Conservation (phyloP, 2,113 vertebrate species). For the Cyprinodon variegatus region DNA sequence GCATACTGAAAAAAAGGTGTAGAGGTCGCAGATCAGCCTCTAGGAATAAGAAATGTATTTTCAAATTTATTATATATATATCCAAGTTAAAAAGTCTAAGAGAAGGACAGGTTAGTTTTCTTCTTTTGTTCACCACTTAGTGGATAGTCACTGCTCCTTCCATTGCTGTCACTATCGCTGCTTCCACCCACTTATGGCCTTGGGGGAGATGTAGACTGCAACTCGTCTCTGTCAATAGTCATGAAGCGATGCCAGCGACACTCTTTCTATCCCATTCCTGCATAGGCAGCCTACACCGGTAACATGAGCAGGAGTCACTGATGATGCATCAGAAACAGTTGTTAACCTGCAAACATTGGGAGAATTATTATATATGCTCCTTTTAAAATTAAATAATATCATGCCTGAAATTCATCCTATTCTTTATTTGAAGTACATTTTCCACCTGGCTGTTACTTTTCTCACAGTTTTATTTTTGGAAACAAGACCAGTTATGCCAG, state of each 20-base stretch:
- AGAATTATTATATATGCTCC: not conserved
- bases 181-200: slow-evolving; percentile 17
- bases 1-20: not conserved
- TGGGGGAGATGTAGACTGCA: slow-evolving; percentile 24
- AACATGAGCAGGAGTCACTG: slow-evolving; percentile 24
- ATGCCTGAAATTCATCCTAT: not conserved
- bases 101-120: not conserved
- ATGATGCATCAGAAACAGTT: slow-evolving; percentile 17
- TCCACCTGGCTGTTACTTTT: no score
- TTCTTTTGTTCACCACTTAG: slow-evolving; percentile 24
- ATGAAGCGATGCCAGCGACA: slow-evolving; percentile 1
- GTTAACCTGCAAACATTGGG: slow-evolving; percentile 27
- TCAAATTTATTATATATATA: not conserved
- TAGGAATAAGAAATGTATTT: not conserved
- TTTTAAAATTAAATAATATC: no score
- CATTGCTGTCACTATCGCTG: not conserved
- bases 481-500: no score
- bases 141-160: slow-evolving; percentile 4
- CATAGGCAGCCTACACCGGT: not conserved
- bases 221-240: slow-evolving; percentile 17
- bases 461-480: no score
- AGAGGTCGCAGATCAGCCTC: not conserved
- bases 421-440: not conserved
- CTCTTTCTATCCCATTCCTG: slow-evolving; percentile 16
- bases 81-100: not conserved